phyloP scores from a whole-genome alignment of 37 sponge, comb jelly and placozoan genomes.

The Corticium candelabrum region DNA sequence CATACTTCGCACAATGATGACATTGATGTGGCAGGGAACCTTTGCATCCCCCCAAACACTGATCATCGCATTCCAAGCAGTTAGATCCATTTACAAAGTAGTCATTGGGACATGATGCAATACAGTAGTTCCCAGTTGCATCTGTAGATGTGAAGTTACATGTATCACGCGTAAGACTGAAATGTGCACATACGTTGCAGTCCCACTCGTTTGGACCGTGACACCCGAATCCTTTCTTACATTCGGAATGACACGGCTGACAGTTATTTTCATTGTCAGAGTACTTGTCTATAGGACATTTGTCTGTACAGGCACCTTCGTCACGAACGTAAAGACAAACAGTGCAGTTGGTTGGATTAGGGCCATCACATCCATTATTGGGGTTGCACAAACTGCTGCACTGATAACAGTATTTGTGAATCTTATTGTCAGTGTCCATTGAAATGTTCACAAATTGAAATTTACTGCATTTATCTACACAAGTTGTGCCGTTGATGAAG shows the following conservation, averaged over 20 bases:
- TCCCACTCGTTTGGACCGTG: slow-evolving; percentile 34
- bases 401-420: background rate
- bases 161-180: background rate
- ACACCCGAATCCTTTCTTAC: slow-evolving; percentile 21
- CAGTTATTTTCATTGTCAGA: background rate
- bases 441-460: background rate
- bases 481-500: background rate
- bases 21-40: background rate
- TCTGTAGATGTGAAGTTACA: background rate
- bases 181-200: slow-evolving; percentile 24
- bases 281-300: background rate
- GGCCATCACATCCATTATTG: background rate
- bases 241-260: background rate
- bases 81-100: background rate
- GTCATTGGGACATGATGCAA: background rate
- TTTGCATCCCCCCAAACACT: background rate
- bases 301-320: background rate
- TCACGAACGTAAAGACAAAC: background rate
- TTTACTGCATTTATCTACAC: background rate
- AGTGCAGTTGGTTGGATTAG: background rate
- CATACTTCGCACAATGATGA: background rate
- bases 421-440: background rate
- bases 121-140: too few species aligned
- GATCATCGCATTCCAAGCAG: background rate
- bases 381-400: background rate